Percentiles rank a stretch among this genome's conserved stretches.
These are phyloP conservation scores for Toxotes chatareus DNA, from an alignment of 2,113 vertebrate species.

Conservation along the genomic window DNA sequence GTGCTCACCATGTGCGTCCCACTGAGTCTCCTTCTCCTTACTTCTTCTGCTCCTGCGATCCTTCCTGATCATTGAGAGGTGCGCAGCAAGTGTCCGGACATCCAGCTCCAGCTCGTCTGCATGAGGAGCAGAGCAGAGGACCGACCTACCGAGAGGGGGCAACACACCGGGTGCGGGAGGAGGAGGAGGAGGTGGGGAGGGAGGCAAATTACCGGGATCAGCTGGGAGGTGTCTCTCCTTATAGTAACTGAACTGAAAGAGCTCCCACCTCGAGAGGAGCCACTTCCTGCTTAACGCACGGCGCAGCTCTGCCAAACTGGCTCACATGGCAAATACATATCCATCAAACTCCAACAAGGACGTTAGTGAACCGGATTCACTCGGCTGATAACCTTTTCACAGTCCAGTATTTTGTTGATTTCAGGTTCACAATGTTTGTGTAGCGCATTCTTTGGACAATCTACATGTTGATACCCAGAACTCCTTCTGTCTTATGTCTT, in stretches of 20 bases:
- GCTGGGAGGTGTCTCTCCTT: slow-evolving; percentile 67
- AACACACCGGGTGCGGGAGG: slow-evolving; percentile 22
- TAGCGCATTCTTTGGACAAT: neutral
- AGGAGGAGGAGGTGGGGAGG: neutral
- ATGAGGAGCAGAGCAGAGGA: slow-evolving; percentile 24
- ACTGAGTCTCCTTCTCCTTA: slow-evolving; percentile 54
- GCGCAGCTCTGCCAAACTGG: slow-evolving; percentile 47
- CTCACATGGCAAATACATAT: neutral
- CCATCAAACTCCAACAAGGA: neutral
- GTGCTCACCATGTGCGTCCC: slow-evolving; percentile 83
- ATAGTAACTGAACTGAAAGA: slow-evolving; percentile 43
- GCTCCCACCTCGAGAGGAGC: slow-evolving; percentile 48
- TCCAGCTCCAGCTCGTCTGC: slow-evolving; percentile 56
- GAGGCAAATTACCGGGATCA: slow-evolving; percentile 56
- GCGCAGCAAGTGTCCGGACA: slow-evolving; percentile 69
- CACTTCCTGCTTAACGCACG: slow-evolving; percentile 38
- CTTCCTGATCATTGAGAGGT: slow-evolving; percentile 57
- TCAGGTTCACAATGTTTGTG: neutral
- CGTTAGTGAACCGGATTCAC: neutral
- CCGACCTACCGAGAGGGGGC: slow-evolving; percentile 53
- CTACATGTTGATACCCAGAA: neutral
- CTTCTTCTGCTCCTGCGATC: slow-evolving; percentile 42
- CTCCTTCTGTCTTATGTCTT: neutral
- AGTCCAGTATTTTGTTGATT: neutral
- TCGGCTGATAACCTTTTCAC: neutral